Evolutionary conservation across 2,113 vertebrate genomes (phyloP).

Genomic region (Arvicanthis niloticus): DNA sequence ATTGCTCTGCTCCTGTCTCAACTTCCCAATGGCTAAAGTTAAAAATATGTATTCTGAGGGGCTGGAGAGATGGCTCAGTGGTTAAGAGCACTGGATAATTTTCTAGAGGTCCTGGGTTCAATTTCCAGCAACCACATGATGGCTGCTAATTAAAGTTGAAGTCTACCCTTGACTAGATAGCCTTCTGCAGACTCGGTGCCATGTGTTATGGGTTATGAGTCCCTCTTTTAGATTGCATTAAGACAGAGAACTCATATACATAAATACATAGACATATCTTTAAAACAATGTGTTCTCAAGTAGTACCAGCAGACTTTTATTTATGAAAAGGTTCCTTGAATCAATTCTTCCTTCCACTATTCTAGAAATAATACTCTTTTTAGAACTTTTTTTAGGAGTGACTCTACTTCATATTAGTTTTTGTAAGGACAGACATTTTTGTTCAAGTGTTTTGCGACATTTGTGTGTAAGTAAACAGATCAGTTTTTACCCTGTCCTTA

Average conservation of each 20-base stretch:
- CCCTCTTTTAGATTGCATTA: neutral
- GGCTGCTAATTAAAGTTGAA: neutral
- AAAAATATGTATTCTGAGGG: neutral
- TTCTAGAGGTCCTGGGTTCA: neutral
- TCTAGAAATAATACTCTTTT: conserved; percentile 31
- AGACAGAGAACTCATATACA: neutral
- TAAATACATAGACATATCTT: neutral
- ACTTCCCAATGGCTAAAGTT: no score
- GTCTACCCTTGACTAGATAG: no score
- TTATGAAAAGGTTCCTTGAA: conserved; percentile 21
- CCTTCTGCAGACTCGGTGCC: neutral
- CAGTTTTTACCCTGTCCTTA: conserved; percentile 17
- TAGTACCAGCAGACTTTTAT: neutral
- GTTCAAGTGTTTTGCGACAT: neutral
- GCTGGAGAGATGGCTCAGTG: neutral
- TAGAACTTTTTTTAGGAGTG: conserved; percentile 3
- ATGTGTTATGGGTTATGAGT: neutral
- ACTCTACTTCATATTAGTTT: neutral
- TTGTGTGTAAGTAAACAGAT: conserved; percentile 2
- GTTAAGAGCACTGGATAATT: neutral
- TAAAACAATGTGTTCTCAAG: neutral
- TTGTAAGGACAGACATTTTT: neutral
- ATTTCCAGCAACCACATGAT: neutral
- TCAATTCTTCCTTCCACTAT: neutral
- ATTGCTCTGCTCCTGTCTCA: neutral